Evolutionary conservation across 2,888 invertebrate species (phyloP).

Genomic region (Chymomyza fuscimana): DNA sequence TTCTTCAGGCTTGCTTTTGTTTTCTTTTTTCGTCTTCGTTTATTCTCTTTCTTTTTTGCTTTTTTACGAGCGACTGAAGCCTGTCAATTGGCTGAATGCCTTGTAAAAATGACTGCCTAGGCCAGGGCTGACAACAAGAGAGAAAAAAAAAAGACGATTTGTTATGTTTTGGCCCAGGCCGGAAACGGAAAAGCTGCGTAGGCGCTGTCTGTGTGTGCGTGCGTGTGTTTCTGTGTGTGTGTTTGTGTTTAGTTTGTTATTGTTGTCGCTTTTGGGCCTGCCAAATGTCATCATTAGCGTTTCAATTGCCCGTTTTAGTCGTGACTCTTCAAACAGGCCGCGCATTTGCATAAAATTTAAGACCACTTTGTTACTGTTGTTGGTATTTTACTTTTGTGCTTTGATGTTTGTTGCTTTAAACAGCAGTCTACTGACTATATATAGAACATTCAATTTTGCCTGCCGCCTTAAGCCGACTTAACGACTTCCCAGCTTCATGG

Average conservation of each 20-base stretch:
- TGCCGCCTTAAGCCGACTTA: not conserved
- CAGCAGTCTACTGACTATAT: too few relatives aligned
- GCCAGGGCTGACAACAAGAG: conserved; percentile 2
- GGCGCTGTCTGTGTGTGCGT: conserved; percentile 36
- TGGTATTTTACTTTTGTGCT: conserved; percentile 18
- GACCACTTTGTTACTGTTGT: conserved; percentile 62
- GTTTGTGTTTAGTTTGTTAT: conserved; percentile 46
- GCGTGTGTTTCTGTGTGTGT: conserved; percentile 61
- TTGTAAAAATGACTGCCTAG: conserved; percentile 66
- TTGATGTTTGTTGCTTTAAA: conserved; percentile 53
- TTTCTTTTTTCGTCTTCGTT: conserved; percentile 70
- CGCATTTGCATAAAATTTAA: conserved; percentile 67
- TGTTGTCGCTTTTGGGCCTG: conserved; percentile 52
- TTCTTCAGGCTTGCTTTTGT: conserved; percentile 36
- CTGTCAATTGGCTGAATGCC: conserved; percentile 76
- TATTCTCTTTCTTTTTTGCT: conserved; percentile 40
- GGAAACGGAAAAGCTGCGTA: conserved; percentile 66
- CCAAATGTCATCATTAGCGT: conserved; percentile 75
- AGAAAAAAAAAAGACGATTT: conserved; percentile 60
- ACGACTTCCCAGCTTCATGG: not conserved
- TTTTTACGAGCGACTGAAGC: conserved; percentile 72
- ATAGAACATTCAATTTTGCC: conserved; percentile 2
- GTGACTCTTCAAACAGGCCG: conserved; percentile 59
- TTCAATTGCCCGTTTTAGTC: conserved; percentile 72
- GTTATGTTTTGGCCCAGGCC: conserved; percentile 67